Evolutionary conservation across 2,113 vertebrate species (phyloP).

Genomic region (Alces alces): DNA sequence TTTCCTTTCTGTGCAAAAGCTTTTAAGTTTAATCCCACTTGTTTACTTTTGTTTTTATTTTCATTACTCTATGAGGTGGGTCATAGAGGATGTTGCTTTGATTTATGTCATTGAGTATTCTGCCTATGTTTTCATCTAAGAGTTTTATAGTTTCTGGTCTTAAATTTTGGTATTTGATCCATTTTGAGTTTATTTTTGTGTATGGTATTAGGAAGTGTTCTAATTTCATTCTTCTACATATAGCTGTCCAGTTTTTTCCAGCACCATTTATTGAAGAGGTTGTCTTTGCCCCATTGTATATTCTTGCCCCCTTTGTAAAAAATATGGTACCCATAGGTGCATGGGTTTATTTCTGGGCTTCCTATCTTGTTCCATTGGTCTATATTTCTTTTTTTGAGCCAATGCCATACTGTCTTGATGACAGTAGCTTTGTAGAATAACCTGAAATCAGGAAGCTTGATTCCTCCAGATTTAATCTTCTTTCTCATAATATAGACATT

Average conservation of each 20-base stretch:
- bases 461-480: not conserved
- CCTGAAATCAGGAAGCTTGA: not conserved
- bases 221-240: too few relatives aligned
- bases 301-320: not conserved
- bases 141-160: not conserved
- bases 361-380: not conserved
- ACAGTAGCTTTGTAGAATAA: not conserved
- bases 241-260: too few relatives aligned
- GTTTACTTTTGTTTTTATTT: not conserved
- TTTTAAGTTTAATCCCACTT: not conserved
- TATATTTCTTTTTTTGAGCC: not conserved
- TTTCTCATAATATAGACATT: not conserved
- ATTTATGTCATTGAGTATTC: not conserved
- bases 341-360: not conserved
- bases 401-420: not conserved
- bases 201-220: too few relatives aligned
- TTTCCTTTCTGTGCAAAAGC: not conserved
- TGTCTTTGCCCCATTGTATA: not conserved
- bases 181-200: too few relatives aligned
- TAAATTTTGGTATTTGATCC: not conserved
- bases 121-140: not conserved
- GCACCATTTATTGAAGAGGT: not conserved
- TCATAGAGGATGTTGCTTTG: not conserved
- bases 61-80: accelerated
- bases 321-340: not conserved